phyloP scores from a whole-genome alignment of 2,113 vertebrate genomes.

The Fulica atra region DNA sequence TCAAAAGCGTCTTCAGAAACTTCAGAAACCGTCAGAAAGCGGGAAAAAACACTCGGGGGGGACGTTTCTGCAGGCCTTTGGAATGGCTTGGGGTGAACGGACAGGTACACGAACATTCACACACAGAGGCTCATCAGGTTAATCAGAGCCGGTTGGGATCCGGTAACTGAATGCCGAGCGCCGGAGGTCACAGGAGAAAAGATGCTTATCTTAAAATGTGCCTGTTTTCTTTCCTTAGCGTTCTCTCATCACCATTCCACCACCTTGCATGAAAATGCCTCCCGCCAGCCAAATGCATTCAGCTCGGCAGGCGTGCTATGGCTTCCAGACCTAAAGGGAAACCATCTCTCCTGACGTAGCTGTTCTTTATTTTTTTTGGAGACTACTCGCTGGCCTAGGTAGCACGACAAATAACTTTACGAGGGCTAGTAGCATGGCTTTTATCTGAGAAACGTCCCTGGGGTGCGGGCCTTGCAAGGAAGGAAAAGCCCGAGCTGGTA shows the following conservation, averaged over 20 bases:
- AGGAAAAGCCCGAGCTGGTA: background rate
- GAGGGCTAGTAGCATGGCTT: background rate
- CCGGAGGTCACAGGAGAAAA: background rate
- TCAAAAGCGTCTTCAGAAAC: background rate
- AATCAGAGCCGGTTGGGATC: background rate
- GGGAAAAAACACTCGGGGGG: background rate
- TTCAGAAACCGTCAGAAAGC: background rate
- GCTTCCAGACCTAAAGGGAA: background rate
- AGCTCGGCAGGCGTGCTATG: background rate
- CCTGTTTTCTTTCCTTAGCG: background rate
- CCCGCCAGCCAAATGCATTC: background rate
- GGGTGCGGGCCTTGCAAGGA: background rate
- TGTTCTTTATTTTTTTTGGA: background rate
- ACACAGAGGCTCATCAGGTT: rapidly evolving
- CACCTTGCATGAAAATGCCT: background rate
- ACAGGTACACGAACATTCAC: rapidly evolving
- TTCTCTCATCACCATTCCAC: background rate
- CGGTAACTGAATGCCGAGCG: background rate
- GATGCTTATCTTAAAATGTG: background rate
- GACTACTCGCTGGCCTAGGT: background rate
- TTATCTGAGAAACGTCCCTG: background rate
- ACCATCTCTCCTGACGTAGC: background rate
- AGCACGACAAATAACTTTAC: background rate
- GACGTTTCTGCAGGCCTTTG: background rate
- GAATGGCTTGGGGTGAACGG: background rate